Percentiles rank a stretch among this genome's conserved stretches.
Evolutionary conservation across 2,797 vertebrate genomes (phyloP).

Genomic region (Xiphophorus birchmanni): DNA sequence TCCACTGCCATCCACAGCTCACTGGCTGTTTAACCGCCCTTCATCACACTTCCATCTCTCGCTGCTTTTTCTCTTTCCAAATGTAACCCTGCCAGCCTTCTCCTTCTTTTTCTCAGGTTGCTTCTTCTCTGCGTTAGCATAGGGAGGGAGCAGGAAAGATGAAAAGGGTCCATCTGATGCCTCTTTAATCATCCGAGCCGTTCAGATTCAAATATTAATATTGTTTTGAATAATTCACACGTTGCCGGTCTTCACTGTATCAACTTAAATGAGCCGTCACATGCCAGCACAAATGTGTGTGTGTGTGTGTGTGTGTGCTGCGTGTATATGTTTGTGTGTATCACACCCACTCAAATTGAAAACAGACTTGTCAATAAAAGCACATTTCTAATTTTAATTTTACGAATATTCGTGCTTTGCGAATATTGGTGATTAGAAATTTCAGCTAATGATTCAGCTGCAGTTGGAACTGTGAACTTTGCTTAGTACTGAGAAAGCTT

Average conservation of each 20-base stretch:
- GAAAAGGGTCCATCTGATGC: conserved; percentile 49
- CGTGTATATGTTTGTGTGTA: background rate
- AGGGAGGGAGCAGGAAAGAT: conserved; percentile 25
- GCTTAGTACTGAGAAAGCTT: too few relatives aligned
- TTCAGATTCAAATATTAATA: conserved; percentile 71
- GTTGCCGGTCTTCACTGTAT: conserved; percentile 24
- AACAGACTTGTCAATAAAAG: background rate
- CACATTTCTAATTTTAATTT: background rate
- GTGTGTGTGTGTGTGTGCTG: background rate
- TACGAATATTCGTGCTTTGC: background rate
- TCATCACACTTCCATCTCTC: background rate
- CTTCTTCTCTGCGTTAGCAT: conserved; percentile 16
- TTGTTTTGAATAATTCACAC: conserved; percentile 68
- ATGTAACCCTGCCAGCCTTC: background rate
- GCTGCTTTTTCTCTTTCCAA: background rate
- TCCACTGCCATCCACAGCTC: background rate
- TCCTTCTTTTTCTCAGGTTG: background rate
- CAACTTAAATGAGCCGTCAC: conserved; percentile 41
- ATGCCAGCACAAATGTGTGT: background rate
- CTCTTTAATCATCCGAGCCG: conserved; percentile 63
- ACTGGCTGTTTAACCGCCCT: background rate
- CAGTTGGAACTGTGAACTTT: background rate
- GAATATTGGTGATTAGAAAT: background rate
- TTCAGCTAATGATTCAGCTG: conserved; percentile 2
- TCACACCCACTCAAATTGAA: background rate